These are phyloP conservation scores for Brachyopa scutellaris DNA, from an alignment of 2,888 invertebrate genomes.

Conservation along the genomic window DNA sequence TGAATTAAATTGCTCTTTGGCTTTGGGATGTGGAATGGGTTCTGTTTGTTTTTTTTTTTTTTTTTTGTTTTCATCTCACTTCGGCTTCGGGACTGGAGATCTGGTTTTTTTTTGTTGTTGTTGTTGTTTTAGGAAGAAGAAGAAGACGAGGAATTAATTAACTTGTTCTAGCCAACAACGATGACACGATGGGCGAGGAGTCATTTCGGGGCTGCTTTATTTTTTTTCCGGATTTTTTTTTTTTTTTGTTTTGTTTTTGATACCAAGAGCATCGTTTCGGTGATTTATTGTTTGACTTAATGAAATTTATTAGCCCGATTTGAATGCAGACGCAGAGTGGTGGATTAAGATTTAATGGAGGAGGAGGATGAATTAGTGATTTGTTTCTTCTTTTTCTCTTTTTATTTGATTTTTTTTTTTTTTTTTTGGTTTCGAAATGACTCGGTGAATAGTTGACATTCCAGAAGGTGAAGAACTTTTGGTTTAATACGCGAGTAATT, in stretches of 20 bases:
- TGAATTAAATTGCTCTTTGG: conserved; percentile 80
- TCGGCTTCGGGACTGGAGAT: conserved; percentile 21
- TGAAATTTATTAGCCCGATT: conserved; percentile 71
- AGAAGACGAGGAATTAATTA: conserved; percentile 62
- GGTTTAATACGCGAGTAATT: too few relatives aligned
- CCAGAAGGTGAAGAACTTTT: conserved; percentile 27
- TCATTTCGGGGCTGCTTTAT: conserved; percentile 46
- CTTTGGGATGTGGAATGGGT: conserved; percentile 9
- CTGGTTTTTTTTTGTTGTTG: conserved; percentile 35
- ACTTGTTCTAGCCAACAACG: conserved; percentile 62
- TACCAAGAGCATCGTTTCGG: conserved; percentile 58
- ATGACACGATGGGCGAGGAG: background rate
- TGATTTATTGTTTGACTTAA: conserved; percentile 72
- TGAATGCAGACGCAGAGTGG: conserved; percentile 63
- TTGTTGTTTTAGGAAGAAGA: too few relatives aligned
- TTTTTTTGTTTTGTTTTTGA: conserved; percentile 24
- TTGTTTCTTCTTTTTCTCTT: conserved; percentile 46
- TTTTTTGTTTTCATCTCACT: background rate
- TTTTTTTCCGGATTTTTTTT: conserved; percentile 15
- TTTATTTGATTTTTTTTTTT: conserved; percentile 5
- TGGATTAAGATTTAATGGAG: conserved; percentile 71
- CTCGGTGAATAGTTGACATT: conserved; percentile 36
- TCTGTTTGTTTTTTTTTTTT: background rate
- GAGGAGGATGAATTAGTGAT: conserved; percentile 68
- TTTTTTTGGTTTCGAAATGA: conserved; percentile 14